phyloP scores from a whole-genome alignment of 2,113 vertebrate species.

The Asarcornis scutulata region DNA sequence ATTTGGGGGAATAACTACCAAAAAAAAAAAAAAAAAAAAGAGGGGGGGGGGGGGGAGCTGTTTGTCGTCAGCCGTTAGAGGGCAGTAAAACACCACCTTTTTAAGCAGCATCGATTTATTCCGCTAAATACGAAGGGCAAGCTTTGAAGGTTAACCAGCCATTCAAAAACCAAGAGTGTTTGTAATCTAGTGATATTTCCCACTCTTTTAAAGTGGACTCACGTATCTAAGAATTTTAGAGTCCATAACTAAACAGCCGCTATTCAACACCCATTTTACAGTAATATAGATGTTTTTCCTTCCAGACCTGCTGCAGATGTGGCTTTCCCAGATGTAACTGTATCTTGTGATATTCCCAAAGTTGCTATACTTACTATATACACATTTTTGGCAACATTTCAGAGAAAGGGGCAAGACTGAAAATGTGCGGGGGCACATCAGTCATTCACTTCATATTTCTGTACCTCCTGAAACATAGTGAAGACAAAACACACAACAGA shows the following conservation, averaged over 20 bases:
- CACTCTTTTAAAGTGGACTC: neutral
- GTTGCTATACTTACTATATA: accelerated
- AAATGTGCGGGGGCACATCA: neutral
- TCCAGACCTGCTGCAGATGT: accelerated
- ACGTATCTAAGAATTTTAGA: neutral
- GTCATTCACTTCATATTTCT: neutral
- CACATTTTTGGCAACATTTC: neutral
- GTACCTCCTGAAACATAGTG: accelerated
- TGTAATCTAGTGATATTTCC: neutral
- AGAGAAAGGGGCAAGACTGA: neutral
- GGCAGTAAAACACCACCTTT: conserved; percentile 57
- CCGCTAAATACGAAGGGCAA: accelerated
- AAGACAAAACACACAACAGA: neutral
- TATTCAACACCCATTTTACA: neutral
- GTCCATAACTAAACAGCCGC: neutral
- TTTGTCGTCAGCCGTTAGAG: conserved; percentile 49
- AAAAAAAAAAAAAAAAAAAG: too few species aligned
- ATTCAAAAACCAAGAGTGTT: neutral
- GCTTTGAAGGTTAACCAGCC: conserved; percentile 22
- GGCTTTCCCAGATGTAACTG: neutral
- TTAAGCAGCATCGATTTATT: neutral
- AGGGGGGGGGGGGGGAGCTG: neutral
- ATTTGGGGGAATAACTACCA: neutral
- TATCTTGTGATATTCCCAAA: accelerated
- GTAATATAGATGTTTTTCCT: neutral